Percentiles rank a stretch among this genome's conserved stretches.
These are phyloP conservation scores for Setipinna tenuifilis DNA, from an alignment of 2,797 vertebrate genomes.

Conservation along the genomic window DNA sequence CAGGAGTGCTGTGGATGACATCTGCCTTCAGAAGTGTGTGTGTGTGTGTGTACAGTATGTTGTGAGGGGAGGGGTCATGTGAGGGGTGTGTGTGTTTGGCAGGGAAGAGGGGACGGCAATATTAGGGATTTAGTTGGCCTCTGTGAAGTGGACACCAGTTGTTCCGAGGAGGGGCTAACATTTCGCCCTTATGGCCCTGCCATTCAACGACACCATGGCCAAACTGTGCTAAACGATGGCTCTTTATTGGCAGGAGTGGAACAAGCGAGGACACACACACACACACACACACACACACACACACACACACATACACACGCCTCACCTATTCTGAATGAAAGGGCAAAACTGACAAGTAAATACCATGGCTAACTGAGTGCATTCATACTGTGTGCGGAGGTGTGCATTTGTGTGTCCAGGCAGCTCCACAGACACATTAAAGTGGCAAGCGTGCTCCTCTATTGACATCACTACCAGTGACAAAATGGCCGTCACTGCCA, in stretches of 20 bases:
- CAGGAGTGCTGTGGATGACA: background rate
- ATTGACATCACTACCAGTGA: background rate
- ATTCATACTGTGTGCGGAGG: background rate
- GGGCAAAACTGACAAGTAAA: background rate
- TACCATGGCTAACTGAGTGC: background rate
- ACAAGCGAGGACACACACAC: background rate
- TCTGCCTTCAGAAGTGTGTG: background rate
- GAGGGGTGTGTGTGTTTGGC: background rate
- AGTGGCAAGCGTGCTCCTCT: background rate
- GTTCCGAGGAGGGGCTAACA: background rate
- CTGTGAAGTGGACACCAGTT: background rate
- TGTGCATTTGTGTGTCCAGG: background rate
- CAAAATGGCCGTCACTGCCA: background rate
- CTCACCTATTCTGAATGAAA: background rate
- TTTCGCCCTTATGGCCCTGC: constrained; percentile 9
- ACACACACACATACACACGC: too few species aligned
- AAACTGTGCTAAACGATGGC: background rate
- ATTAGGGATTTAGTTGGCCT: background rate
- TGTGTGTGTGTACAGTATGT: background rate
- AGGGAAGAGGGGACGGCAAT: background rate
- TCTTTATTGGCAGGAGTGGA: constrained; percentile 2
- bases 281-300: too few species aligned
- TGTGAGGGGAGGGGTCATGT: background rate
- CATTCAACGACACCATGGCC: background rate
- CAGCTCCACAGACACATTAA: background rate